These are phyloP conservation scores for Athripsodes cinereus DNA, from an alignment of 2,888 invertebrate species.

Conservation along the genomic window DNA sequence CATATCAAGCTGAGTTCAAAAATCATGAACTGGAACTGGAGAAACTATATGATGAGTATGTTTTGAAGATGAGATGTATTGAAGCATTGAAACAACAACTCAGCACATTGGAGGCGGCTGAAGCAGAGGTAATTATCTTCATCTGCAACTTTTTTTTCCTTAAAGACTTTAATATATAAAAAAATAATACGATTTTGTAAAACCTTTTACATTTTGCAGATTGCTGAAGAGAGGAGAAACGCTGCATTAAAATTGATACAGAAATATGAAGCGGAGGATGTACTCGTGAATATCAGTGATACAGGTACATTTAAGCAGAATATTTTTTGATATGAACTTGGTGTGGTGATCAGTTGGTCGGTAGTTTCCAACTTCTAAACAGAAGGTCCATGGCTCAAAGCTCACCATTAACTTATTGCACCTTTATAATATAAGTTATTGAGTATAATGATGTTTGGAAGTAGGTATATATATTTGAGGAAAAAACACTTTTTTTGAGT, in stretches of 20 bases:
- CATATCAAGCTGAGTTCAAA: conserved; percentile 94
- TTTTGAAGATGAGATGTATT: conserved; percentile 80
- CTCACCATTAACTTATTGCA: too few relatives aligned
- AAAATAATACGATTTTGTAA: too few relatives aligned
- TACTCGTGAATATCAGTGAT: conserved; percentile 46
- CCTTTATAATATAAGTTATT: too few relatives aligned
- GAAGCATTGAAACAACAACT: conserved; percentile 84
- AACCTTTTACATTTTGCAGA: conserved; percentile 36
- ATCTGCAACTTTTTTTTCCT: too few relatives aligned
- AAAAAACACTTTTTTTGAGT: too few relatives aligned
- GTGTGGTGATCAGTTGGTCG: too few relatives aligned
- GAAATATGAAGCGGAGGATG: conserved; percentile 51
- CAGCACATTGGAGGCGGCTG: conserved; percentile 70
- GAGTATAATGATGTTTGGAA: too few relatives aligned
- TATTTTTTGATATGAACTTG: too few relatives aligned
- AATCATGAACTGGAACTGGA: conserved; percentile 80
- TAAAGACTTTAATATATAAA: too few relatives aligned
- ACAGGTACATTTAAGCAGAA: conserved; percentile 38
- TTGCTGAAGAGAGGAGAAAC: conserved; percentile 64
- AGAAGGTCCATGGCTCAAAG: too few relatives aligned
- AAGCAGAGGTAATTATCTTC: conserved; percentile 61
- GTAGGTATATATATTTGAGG: too few relatives aligned
- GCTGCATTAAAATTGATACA: conserved; percentile 51
- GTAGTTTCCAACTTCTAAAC: too few relatives aligned
- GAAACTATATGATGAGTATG: conserved; percentile 79